Conservation (phyloP, 2,113 vertebrate species). For the Illadopsis cleaveri region DNA sequence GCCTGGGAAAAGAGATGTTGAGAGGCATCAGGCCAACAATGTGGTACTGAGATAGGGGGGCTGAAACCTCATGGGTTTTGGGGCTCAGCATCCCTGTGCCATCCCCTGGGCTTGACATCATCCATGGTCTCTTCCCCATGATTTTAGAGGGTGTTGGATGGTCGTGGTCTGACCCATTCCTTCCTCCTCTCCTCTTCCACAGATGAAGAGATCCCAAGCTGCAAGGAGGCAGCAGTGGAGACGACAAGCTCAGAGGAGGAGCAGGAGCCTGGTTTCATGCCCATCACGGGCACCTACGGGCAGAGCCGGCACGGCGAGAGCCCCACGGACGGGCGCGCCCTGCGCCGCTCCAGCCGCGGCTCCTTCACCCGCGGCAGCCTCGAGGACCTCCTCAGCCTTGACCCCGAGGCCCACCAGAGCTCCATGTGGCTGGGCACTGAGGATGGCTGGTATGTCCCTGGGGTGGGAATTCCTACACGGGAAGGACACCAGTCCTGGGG, state of each 20-base stretch:
- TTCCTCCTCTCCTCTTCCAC: not conserved
- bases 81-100: accelerated
- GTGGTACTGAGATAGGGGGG: not conserved
- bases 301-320: constrained; percentile 78
- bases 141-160: accelerated
- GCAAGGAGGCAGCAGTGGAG: constrained; percentile 89
- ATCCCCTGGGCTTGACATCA: not conserved
- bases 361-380: constrained; percentile 94
- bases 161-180: not conserved
- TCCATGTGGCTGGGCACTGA: constrained; percentile 98
- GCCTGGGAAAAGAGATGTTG: not conserved
- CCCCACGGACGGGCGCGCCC: constrained; percentile 87
- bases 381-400: constrained; percentile 92
- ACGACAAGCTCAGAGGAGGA: constrained; percentile 97
- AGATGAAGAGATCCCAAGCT: constrained; percentile 91
- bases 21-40: accelerated
- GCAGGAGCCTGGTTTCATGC: constrained; percentile 84
- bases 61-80: not conserved
- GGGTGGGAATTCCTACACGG: accelerated
- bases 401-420: constrained; percentile 95
- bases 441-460: constrained; percentile 87
- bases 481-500: accelerated
- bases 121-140: accelerated
- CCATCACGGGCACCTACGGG: constrained; percentile 73
- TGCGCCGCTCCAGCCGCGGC: constrained; percentile 90